Base-by-base conservation (phyloP, 2,888 invertebrate genomes). In the Lasioglossum calceatum region DNA sequence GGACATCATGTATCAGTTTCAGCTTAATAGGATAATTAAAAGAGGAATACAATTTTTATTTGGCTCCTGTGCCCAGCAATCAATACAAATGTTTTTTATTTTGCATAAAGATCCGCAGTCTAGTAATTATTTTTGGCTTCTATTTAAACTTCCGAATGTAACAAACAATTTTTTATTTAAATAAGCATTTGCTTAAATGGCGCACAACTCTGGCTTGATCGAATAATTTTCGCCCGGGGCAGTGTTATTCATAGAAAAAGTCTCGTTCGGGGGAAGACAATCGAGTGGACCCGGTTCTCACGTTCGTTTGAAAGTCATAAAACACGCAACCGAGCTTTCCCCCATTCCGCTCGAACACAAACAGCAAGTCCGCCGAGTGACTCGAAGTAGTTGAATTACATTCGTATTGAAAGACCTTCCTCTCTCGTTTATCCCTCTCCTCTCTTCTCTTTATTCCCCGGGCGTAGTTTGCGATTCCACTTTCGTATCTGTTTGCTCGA, bases 241-340 rank as follows among this genome's bases (percentile, higher is more conserved):
- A 23, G 42, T 64, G 36, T 67, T 47, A 27, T 39, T 39, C 36
- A 27, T 23, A 27, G 58, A 47, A 27, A 27, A 64, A 23, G 14
- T 27, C 27, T 79, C 44, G 39, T 36, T 36, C 2, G 23, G n/a
- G 12, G 32, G 10, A 8, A 44, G 44, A 42, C 39, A 61, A 79
- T 16, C 44, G 19, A 8, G 7, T 72, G 42, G 19, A 58, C 12
- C 58, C 3, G 27, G 1, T n/a, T 47, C 61, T 27, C 42, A 23
- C 50, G 50, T 70, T 77, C 67, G 44, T 77, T 50, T 47, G 23
- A 50, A 67, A 77, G 77, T 27, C 47, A 47, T 50, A 70, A 77
- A 50, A 50, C 50, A 54, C 64, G 70, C 23, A 32, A 27, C 39
- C 70, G 70, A 70, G 44, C 23, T 67, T 67, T 16, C 47, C n/a